A percentile compares a stretch with the other conserved stretches of the same genome.
Evolutionary conservation across 2,113 vertebrate genomes (phyloP).

Genomic region (Ibidorhyncha struthersii): DNA sequence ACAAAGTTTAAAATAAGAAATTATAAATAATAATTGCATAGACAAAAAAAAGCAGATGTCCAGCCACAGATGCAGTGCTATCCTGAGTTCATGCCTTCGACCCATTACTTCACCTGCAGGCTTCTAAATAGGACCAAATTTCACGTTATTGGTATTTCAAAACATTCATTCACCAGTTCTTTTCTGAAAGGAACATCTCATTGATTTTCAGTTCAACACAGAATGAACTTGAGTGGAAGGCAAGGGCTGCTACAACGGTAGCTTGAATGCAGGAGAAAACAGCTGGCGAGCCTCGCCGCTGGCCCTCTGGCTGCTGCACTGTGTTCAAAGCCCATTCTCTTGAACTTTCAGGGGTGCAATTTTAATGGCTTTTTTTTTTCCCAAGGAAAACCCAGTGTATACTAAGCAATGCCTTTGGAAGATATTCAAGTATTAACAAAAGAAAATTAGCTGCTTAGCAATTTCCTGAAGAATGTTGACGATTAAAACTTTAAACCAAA

Average conservation of each 20-base stretch:
- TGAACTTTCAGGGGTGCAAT: neutral
- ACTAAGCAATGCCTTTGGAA: neutral
- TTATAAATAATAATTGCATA: neutral
- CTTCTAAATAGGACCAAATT: neutral
- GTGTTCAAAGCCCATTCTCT: neutral
- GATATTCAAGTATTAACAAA: neutral
- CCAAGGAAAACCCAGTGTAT: neutral
- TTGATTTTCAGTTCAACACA: neutral
- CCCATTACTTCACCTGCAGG: neutral
- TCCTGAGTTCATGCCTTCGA: neutral
- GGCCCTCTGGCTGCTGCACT: neutral
- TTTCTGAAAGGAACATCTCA: neutral
- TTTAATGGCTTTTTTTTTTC: neutral
- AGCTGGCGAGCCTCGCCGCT: neutral
- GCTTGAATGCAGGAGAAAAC: neutral
- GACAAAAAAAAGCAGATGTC: neutral
- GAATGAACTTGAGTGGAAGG: neutral
- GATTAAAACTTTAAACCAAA: neutral
- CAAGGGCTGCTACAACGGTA: neutral
- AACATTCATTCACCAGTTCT: neutral
- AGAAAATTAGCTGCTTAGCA: neutral
- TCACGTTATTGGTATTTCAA: neutral
- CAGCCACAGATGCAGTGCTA: neutral
- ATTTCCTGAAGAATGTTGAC: neutral
- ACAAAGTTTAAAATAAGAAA: neutral